Evolutionary conservation across 2,797 vertebrate genomes (phyloP).

Genomic region (Huso huso): DNA sequence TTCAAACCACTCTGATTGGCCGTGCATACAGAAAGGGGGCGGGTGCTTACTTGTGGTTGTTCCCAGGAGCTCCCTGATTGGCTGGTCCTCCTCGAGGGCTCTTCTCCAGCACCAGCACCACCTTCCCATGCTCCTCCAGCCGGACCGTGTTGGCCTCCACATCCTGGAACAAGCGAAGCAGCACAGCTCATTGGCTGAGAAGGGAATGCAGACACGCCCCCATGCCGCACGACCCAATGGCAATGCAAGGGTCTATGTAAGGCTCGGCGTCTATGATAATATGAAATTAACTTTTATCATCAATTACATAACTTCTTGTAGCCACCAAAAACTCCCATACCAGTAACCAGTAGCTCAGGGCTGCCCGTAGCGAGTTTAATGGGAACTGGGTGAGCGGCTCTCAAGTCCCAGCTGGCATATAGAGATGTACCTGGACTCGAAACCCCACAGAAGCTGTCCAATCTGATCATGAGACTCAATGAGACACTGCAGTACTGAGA

Average conservation of each 20-base stretch:
- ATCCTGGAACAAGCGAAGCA: slow-evolving; percentile 54
- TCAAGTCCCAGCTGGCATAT: background rate
- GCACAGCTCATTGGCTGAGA: background rate
- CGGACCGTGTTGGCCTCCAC: slow-evolving; percentile 92
- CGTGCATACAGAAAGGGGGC: background rate
- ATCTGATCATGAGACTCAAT: background rate
- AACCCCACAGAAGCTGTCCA: background rate
- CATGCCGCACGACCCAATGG: background rate
- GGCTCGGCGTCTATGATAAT: too few species aligned
- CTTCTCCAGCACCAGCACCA: slow-evolving; percentile 88
- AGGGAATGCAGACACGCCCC: background rate
- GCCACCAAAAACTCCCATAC: too few species aligned
- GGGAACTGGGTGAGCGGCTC: too few species aligned
- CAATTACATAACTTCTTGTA: too few species aligned
- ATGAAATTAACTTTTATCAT: too few species aligned
- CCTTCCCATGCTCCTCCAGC: slow-evolving; percentile 87
- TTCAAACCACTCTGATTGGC: background rate
- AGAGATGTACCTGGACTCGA: background rate
- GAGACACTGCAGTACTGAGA: background rate
- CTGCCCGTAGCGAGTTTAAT: too few species aligned
- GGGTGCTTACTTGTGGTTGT: slow-evolving; percentile 57
- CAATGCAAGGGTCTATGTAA: too few species aligned
- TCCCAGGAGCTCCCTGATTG: slow-evolving; percentile 48
- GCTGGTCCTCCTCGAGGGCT: slow-evolving; percentile 43
- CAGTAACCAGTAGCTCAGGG: too few species aligned